These are phyloP conservation scores for Cochlearius cochlearius DNA, from an alignment of 2,113 vertebrate species.

Conservation along the genomic window DNA sequence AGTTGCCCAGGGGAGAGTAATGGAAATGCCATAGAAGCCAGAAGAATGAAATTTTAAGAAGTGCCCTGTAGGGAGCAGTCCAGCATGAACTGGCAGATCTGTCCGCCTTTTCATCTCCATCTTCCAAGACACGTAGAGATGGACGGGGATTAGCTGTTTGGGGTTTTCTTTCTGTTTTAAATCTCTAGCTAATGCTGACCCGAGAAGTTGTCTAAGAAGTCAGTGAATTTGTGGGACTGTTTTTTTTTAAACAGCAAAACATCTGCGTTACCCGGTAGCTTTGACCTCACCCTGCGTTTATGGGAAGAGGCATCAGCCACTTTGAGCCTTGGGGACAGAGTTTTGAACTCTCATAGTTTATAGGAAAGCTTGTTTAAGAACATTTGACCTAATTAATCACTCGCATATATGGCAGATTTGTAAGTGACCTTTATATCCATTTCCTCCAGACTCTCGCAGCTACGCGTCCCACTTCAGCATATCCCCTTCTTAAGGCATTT, in stretches of 20 bases:
- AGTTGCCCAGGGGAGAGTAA: slow-evolving; percentile 14
- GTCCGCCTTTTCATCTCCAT: not conserved
- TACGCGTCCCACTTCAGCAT: not conserved
- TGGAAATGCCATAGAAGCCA: not conserved
- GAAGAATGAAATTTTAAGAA: not conserved
- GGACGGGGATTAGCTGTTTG: not conserved
- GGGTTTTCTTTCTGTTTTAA: not conserved
- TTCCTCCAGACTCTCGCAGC: not conserved
- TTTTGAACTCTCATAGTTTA: slow-evolving; percentile 27
- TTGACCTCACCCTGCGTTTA: slow-evolving; percentile 7
- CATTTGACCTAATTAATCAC: not conserved
- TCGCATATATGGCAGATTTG: not conserved
- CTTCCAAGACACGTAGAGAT: not conserved
- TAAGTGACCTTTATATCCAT: not conserved
- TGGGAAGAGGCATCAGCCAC: not conserved
- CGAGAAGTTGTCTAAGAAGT: not conserved
- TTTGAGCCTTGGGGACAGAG: not conserved
- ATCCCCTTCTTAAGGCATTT: not conserved
- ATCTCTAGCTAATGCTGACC: not conserved
- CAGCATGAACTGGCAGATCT: not conserved
- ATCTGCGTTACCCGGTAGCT: not conserved
- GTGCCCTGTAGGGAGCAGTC: not conserved
- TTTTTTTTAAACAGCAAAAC: not conserved
- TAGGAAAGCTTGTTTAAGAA: slow-evolving; percentile 9
- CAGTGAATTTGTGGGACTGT: not conserved